phyloP scores from a whole-genome alignment of 2,888 invertebrate genomes.

The Stenchaetothrips biformis region DNA sequence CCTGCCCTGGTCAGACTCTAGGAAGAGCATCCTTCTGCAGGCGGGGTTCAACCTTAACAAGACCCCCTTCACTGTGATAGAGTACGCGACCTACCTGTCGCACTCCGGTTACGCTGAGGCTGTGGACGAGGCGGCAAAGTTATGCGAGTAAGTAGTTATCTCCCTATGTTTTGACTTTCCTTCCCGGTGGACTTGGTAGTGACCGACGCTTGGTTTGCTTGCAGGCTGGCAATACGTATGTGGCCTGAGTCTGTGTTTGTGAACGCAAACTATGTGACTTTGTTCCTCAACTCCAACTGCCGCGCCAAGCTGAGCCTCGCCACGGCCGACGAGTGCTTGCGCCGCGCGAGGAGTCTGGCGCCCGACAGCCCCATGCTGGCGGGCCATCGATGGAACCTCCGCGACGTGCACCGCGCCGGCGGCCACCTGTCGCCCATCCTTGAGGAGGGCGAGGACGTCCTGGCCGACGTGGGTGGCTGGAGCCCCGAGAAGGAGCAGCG shows the following conservation, averaged over 20 bases:
- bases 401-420: background rate
- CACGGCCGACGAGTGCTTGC: conserved; percentile 3
- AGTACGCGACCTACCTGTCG: background rate
- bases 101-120: background rate
- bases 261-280: background rate
- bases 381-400: background rate
- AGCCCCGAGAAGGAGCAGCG: background rate
- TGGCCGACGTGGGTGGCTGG: background rate
- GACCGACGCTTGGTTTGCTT: background rate
- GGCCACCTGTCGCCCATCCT: conserved; percentile 15
- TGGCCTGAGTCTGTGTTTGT: background rate
- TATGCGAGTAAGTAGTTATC: background rate
- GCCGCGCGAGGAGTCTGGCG: background rate
- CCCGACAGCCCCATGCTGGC: conserved; percentile 13
- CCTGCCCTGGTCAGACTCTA: background rate
- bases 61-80: background rate
- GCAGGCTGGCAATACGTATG: background rate
- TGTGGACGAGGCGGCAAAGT: background rate
- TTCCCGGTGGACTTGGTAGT: background rate
- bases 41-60: background rate
- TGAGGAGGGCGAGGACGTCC: background rate
- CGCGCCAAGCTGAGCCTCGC: background rate
- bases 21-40: background rate
- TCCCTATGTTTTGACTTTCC: no score
- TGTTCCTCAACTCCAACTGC: background rate